phyloP scores from a whole-genome alignment of 2,113 vertebrate species.

The pig (Sus scrofa) region DNA sequence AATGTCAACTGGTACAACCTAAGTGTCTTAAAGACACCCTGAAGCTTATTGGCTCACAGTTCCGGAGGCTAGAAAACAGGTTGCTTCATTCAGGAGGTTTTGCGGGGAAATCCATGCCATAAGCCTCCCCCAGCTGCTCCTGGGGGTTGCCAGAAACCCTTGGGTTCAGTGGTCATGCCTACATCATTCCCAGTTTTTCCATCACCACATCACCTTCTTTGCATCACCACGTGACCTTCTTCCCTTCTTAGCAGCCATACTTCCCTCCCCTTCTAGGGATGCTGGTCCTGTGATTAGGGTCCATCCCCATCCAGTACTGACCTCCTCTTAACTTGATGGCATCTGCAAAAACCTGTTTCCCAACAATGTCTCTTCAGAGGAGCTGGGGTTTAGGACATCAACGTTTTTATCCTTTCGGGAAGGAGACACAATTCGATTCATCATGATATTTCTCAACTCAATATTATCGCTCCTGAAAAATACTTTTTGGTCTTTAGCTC shows the following conservation, averaged over 20 bases:
- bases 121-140: fast-evolving
- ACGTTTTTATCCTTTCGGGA: too few species aligned
- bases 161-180: too few species aligned
- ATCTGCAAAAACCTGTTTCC: neutral
- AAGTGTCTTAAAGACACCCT: neutral
- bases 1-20: too few species aligned
- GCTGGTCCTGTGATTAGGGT: too few species aligned
- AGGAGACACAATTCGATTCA: neutral
- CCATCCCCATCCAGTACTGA: neutral
- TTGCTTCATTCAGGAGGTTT: neutral
- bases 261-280: neutral
- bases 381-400: neutral
- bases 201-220: too few species aligned
- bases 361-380: neutral
- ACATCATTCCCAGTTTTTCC: too few species aligned
- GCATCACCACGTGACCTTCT: too few species aligned
- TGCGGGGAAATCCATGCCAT: fast-evolving
- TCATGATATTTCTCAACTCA: neutral
- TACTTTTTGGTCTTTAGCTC: neutral
- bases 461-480: neutral
- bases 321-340: neutral
- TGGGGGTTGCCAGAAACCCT: too few species aligned
- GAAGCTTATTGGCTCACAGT: neutral
- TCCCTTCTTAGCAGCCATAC: neutral
- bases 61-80: neutral